Base-by-base conservation (phyloP, 2,113 vertebrate species). In the Pionites leucogaster region DNA sequence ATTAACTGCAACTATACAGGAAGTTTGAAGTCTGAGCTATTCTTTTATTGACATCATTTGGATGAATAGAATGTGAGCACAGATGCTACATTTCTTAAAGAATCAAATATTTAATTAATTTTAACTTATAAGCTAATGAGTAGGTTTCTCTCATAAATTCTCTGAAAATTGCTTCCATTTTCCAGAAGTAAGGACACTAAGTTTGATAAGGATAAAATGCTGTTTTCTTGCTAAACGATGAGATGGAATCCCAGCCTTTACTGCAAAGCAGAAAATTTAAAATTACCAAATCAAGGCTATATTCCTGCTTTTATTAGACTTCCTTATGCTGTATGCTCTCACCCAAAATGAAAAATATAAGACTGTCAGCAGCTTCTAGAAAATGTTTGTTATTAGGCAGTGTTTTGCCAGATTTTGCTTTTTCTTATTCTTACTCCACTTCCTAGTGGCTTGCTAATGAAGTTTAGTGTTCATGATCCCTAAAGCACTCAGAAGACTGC, bases 81-180 rank as follows among this genome's bases (percentile, higher is more conserved):
- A 81, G 85, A 90, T 63, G 37, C 76, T 90, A 88, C 41, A 78
- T 86, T 92, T 94, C 82, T 92, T 96, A 88, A 91, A 83, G 28
- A 94, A 93, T 93, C 19, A 33, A 83, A 63, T 92, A 90, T 91
- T 92, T 88, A 95, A 96, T 94, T 92, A 86, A 92, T 93, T 96
- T 92, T 71, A 75, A 74, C 29, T 93, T 89, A 64, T 29, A 81
- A 94, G 35, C 18, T 91, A 95, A 83, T 78, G 35, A 94, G 92
- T 46, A 80, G 18, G 9, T 78, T 93, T 82, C 19, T 82, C 52
- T 80, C 87, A 18, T 59, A 96, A 95, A 93, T 33, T 72, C 22
- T 74, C 44, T 71, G 82, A 88, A 88, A 83, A 81, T 64, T 63
- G 70, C 16, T 88, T 86, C 81, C 24, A 28, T 42, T 13, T 27